These are phyloP conservation scores for Hippopotamyrus pictus DNA, from an alignment of 2,797 vertebrate species.

Conservation along the genomic window DNA sequence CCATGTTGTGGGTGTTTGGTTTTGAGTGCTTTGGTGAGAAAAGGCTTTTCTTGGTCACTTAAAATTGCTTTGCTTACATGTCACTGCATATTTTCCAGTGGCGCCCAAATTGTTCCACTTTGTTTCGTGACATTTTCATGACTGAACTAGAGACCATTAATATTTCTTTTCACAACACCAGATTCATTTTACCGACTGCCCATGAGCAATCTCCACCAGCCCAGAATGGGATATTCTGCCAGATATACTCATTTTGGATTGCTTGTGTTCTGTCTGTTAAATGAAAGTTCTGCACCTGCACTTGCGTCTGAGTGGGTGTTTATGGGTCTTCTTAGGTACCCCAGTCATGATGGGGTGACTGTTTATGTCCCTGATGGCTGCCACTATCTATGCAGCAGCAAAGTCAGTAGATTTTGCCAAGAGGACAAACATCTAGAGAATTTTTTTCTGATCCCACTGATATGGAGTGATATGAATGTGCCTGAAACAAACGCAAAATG, in stretches of 20 bases:
- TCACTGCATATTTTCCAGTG: background rate
- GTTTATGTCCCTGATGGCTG: background rate
- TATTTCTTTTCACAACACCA: background rate
- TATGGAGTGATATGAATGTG: background rate
- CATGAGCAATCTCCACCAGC: background rate
- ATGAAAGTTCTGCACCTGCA: background rate
- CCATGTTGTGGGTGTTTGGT: background rate
- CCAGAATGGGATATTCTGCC: background rate
- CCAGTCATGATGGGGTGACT: background rate
- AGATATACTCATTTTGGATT: background rate
- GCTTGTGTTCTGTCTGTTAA: background rate
- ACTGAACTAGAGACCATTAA: background rate
- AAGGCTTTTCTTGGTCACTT: background rate
- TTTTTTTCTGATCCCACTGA: background rate
- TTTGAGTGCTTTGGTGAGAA: background rate
- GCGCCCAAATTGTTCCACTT: background rate
- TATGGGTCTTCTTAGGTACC: background rate
- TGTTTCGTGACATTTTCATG: background rate
- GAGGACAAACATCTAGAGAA: background rate
- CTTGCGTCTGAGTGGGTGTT: background rate
- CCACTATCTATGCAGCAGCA: background rate
- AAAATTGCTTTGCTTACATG: background rate
- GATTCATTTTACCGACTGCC: background rate
- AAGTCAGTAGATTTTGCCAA: background rate
- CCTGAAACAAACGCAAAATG: background rate